Conservation (phyloP, 2,888 invertebrate species). For the Steinernema carpocapsae region DNA sequence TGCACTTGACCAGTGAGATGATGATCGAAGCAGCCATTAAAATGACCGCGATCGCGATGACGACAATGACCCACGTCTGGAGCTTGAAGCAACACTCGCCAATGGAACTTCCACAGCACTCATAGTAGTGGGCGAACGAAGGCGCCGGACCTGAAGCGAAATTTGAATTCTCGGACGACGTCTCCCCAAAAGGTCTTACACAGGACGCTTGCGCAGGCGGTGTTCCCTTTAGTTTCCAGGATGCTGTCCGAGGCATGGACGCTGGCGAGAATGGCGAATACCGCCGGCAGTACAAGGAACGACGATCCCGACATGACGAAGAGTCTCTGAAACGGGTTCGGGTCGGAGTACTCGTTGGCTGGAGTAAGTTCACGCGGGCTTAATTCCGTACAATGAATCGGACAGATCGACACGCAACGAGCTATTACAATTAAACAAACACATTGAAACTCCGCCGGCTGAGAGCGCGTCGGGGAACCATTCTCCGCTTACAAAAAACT, state of each 20-base stretch:
- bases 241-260: not conserved
- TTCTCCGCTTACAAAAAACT: too few species aligned
- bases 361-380: not conserved
- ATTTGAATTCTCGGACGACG: not conserved
- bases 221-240: not conserved
- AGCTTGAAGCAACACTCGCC: slow-evolving; percentile 45
- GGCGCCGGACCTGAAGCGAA: not conserved
- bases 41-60: slow-evolving; percentile 38
- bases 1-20: slow-evolving; percentile 5
- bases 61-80: slow-evolving; percentile 48
- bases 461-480: too few species aligned
- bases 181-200: slow-evolving; percentile 1
- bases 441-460: too few species aligned
- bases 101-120: not conserved
- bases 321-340: too few species aligned
- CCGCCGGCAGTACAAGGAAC: slow-evolving; percentile 1
- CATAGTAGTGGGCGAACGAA: slow-evolving; percentile 26
- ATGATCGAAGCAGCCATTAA: slow-evolving; percentile 36
- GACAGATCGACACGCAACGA: not conserved
- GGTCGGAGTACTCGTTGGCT: too few species aligned
- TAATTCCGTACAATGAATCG: not conserved
- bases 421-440: not conserved
- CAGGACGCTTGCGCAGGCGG: not conserved
- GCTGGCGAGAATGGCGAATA: not conserved
- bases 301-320: not conserved